Base-by-base conservation (phyloP, 2,797 vertebrate species). In the Oceanodroma leucorhoa region DNA sequence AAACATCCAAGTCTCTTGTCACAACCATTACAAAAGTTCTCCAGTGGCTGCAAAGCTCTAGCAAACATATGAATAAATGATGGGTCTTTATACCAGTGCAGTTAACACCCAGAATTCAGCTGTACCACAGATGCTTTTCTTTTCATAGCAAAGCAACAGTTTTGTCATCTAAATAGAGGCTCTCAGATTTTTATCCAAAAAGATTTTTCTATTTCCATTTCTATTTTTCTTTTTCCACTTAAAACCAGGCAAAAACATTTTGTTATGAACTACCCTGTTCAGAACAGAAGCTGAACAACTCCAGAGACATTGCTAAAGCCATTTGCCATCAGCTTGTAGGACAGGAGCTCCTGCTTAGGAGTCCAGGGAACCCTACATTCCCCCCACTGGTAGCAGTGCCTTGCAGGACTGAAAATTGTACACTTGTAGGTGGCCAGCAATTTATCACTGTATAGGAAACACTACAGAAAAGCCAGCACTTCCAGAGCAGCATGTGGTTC, bases 361-460 rank as follows among this genome's bases (percentile, higher is more conserved):
- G 27, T 16, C 1, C 0, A 38, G 26, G 23, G 18, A 88, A 66
- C 23, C 26, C 53, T 20, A 9, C 7, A 3, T 48, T 91, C 6
- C 10, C 19, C 6, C 11, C 24, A 9, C 7, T 0, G 0, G 14
- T 9, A 64, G 21, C 60, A 40, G 30, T 7, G 30, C 55, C 55
- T 34, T 40, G 8, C 19, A 66, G 55, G 27, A 79, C 19, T 79
- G 53, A 32, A 61, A 86, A 36, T 43, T 18, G 11, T 9, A 27
- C 3, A 3, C 27, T 14, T 48, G 27, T 10, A 76, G 54, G 34
- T 64, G 38, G 40, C 27, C 50, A 19, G 27, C 3, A 12, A 70
- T 40, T 81, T 61, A 50, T 53, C 50, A 43, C 23, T 3, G 5
- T 12, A 16, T 19, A n/a, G 53, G 19, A 86, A 53, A 50, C 34